Evolutionary conservation across 2,888 invertebrate species (phyloP).

Genomic region (Formica aserva): DNA sequence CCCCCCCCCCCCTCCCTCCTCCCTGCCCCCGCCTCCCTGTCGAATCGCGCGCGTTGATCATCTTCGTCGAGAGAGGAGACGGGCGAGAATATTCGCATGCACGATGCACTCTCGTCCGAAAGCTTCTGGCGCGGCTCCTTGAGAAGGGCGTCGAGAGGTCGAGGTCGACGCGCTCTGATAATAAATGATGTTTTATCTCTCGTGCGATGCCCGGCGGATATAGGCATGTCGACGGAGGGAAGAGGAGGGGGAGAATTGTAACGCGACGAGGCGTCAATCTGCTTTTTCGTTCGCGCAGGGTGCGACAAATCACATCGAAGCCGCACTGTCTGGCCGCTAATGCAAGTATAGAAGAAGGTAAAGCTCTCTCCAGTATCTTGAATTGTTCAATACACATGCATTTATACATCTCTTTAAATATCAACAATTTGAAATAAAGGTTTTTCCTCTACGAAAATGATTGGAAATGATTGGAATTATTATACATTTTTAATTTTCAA

Average conservation of each 20-base stretch:
- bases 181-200: conserved; percentile 54
- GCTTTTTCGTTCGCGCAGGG: conserved; percentile 70
- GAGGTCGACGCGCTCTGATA: conserved; percentile 46
- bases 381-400: background rate
- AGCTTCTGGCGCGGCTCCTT: background rate
- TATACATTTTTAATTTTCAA: background rate
- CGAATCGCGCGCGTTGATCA: conserved; percentile 19
- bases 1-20: background rate
- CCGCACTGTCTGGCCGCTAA: conserved; percentile 7
- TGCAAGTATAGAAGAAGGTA: conserved; percentile 57
- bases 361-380: conserved; percentile 1
- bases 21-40: background rate
- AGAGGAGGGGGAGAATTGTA: conserved; percentile 46
- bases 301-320: conserved; percentile 57
- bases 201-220: conserved; percentile 46
- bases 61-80: background rate
- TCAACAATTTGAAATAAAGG: background rate
- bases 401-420: background rate
- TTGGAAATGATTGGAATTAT: background rate
- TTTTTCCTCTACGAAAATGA: background rate
- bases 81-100: background rate
- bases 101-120: conserved; percentile 22
- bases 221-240: conserved; percentile 28
- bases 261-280: conserved; percentile 61
- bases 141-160: conserved; percentile 17